Evolutionary conservation across 2,113 vertebrate species (phyloP).

Genomic region (Octodon degus): DNA sequence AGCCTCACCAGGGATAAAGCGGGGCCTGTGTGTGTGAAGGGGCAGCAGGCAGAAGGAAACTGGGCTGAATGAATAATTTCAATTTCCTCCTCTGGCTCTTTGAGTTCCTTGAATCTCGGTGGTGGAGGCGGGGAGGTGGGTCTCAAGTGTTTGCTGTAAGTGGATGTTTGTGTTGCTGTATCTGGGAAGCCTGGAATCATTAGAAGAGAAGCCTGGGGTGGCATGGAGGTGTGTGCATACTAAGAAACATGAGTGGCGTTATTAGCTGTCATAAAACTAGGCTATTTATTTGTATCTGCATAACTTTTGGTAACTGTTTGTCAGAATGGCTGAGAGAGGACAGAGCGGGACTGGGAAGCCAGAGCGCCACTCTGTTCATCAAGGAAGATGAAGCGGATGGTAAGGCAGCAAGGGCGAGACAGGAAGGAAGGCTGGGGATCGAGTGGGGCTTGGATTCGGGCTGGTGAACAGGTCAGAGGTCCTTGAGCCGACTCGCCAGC

Average conservation of each 20-base stretch:
- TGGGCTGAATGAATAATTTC: neutral
- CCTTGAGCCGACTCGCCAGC: neutral
- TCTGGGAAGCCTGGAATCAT: neutral
- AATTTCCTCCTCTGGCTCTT: neutral
- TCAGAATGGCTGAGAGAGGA: neutral
- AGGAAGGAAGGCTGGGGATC: neutral
- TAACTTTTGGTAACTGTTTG: neutral
- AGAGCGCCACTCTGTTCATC: neutral
- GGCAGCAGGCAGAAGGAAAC: neutral
- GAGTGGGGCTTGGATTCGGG: neutral
- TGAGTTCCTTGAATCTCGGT: neutral
- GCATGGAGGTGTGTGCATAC: fast-evolving
- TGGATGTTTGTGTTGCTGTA: neutral
- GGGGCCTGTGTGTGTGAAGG: neutral
- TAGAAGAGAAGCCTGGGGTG: neutral
- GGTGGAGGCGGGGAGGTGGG: neutral
- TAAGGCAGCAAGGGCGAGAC: too few relatives aligned
- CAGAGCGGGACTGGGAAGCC: neutral
- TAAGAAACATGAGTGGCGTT: fast-evolving
- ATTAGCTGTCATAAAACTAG: neutral
- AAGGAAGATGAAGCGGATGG: neutral
- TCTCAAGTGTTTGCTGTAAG: neutral
- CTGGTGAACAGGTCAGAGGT: neutral
- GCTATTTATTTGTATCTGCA: neutral
- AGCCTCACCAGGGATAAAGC: neutral